Percentiles rank a stretch among this genome's conserved stretches.
phyloP scores from a whole-genome alignment of 1,140 invertebrate species.

The Aethina tumida region DNA sequence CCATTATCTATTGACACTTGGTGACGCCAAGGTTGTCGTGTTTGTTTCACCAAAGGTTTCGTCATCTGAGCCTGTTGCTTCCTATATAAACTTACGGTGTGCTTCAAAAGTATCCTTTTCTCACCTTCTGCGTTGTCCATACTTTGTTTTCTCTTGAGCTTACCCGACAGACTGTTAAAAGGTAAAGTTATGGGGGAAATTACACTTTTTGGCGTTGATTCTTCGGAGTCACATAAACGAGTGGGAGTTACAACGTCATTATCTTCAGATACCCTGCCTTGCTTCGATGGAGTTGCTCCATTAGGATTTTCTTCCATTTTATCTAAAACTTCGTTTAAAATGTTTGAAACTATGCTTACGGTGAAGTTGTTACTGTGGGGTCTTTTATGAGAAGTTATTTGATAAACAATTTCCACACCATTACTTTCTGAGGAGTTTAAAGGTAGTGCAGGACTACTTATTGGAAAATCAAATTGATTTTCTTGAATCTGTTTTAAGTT shows the following conservation, averaged over 20 bases:
- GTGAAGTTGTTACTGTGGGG: conserved; percentile 46
- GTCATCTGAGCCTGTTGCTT: conserved; percentile 52
- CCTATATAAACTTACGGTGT: conserved; percentile 77
- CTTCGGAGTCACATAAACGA: conserved; percentile 34
- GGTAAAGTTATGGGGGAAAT: conserved; percentile 37
- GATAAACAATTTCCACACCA: conserved; percentile 17
- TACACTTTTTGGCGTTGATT: conserved; percentile 17
- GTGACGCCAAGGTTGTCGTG: conserved; percentile 26
- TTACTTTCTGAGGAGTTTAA: conserved; percentile 32
- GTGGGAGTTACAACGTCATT: conserved; percentile 19
- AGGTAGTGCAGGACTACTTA: conserved; percentile 42
- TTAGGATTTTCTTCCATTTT: conserved; percentile 50
- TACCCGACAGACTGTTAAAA: conserved; percentile 38
- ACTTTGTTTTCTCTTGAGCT: conserved; percentile 22
- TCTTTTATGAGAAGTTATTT: no score
- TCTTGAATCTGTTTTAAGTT: no score
- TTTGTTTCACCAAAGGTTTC: conserved; percentile 33
- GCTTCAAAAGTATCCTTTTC: conserved; percentile 50
- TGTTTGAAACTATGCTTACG: conserved; percentile 41
- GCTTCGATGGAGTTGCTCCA: conserved; percentile 57
- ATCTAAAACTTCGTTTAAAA: conserved; percentile 59
- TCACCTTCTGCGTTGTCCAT: conserved; percentile 38
- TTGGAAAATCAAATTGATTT: no score
- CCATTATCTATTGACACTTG: conserved; percentile 15
- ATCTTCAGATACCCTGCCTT: conserved; percentile 34